Base-by-base conservation (phyloP, 2,113 vertebrate species). In the Synodontis membranacea region DNA sequence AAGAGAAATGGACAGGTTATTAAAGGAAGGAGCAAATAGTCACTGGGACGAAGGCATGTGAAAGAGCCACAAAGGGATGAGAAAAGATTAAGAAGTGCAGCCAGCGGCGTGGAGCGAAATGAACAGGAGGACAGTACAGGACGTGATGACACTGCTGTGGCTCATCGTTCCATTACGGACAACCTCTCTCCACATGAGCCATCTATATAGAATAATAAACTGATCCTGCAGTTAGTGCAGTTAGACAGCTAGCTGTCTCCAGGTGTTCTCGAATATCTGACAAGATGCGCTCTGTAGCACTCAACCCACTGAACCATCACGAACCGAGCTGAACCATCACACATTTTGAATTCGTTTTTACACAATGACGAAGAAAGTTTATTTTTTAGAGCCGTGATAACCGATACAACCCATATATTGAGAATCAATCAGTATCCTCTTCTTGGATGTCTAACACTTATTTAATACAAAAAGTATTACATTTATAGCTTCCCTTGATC, bases 1-100 rank as follows among this genome's bases (percentile, higher is more conserved):
- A 11, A 28, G 60, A 76, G 60, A 84, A 79, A 85, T 14, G 0
- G 28, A n/a, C 83, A 82, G 72, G 84, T 85, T 85, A 88, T 62
- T 56, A 58, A 85, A 64, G 75, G n/a, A 52, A 56, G 58, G 31
- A 58, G 54, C 34, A 48, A 64, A 75, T 7, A 3, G 14, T n/a
- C 8, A 23, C 37, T 54, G 42, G 25, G 34, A 31, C 39, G 37
- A 60, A 75, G 52, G 23, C 31, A 75, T n/a, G 66, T 44, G 9
- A 60, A 85, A 9, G 54, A 15, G 37, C 11, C 25, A 56, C 48
- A 11, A 23, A 31, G 19, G 48, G 17, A 72, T 48, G 11, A 72
- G 60, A 54, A 72, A 28, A 37, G 50, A 76, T 70, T 4, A 58
- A 56, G 56, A 28, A 15, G 17, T 21, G 37, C 72, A 75, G 14